These are phyloP conservation scores for Scophthalmus maximus DNA, from an alignment of 2,113 vertebrate species.

Conservation along the genomic window DNA sequence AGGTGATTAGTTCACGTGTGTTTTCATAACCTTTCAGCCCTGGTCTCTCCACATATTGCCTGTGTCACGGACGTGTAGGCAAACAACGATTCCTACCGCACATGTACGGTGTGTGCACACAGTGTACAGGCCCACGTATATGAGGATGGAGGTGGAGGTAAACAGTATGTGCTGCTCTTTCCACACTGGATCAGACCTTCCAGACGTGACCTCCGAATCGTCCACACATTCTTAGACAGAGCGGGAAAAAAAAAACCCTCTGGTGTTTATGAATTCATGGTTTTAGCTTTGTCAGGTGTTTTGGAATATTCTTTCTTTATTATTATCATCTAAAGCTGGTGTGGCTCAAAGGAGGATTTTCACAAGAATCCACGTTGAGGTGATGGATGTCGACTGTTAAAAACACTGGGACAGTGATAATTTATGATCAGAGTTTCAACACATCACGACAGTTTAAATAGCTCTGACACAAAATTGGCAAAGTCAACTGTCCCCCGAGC, in stretches of 20 bases:
- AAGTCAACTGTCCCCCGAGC: not conserved
- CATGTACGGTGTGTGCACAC: too few relatives aligned
- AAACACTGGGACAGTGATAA: not conserved
- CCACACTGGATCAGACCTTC: too few relatives aligned
- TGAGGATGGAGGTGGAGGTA: too few relatives aligned
- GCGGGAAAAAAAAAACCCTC: not conserved
- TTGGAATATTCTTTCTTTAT: not conserved
- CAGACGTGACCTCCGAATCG: too few relatives aligned
- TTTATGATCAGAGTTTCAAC: not conserved
- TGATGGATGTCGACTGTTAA: not conserved
- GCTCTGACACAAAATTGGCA: not conserved
- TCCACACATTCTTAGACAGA: too few relatives aligned
- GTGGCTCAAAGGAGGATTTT: not conserved
- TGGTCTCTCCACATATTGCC: conserved; percentile 1
- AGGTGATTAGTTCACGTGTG: conserved; percentile 45
- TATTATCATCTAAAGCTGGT: not conserved
- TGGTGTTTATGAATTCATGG: not conserved
- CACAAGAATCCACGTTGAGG: not conserved
- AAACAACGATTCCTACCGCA: too few relatives aligned
- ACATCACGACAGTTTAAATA: not conserved
- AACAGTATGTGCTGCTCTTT: too few relatives aligned
- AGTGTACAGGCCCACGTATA: too few relatives aligned
- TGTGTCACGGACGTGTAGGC: conserved; percentile 1
- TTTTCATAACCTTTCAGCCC: too few relatives aligned
- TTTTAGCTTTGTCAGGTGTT: not conserved